Conservation (phyloP, 2,113 vertebrate species). For the Thinocorus orbignyianus region DNA sequence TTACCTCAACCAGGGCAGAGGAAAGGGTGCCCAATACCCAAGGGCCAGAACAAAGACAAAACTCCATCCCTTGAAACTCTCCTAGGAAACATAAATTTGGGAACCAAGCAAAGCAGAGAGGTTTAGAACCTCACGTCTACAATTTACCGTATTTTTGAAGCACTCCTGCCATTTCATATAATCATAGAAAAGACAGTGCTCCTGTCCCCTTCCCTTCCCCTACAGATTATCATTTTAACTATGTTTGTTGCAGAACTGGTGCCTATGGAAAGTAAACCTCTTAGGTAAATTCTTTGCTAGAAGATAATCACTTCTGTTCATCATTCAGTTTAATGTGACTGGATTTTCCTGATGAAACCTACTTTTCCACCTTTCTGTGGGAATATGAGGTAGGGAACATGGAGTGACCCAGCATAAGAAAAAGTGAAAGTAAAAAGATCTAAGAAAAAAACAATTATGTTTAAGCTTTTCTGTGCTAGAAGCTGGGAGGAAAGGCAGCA, state of each 20-base stretch:
- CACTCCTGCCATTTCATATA: not conserved
- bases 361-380: not conserved
- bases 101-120: not conserved
- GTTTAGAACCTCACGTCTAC: not conserved
- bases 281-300: not conserved
- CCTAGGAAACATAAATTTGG: not conserved
- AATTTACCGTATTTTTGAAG: not conserved
- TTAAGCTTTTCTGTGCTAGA: not conserved
- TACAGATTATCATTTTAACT: not conserved
- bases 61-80: not conserved
- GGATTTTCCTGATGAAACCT: not conserved
- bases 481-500: not conserved
- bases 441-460: not conserved
- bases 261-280: not conserved
- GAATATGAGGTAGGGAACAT: not conserved
- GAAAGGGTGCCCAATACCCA: not conserved
- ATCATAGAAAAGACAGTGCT: not conserved
- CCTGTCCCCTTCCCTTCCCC: not conserved
- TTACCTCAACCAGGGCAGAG: fast-evolving
- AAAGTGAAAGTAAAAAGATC: not conserved
- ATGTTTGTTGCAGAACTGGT: not conserved
- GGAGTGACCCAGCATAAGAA: not conserved
- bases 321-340: not conserved
- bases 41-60: not conserved
- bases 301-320: not conserved